Evolutionary conservation across 2,797 vertebrate species (phyloP), one percentile per base, ranked within the genome.

Genomic region (Euthynnus affinis): DNA sequence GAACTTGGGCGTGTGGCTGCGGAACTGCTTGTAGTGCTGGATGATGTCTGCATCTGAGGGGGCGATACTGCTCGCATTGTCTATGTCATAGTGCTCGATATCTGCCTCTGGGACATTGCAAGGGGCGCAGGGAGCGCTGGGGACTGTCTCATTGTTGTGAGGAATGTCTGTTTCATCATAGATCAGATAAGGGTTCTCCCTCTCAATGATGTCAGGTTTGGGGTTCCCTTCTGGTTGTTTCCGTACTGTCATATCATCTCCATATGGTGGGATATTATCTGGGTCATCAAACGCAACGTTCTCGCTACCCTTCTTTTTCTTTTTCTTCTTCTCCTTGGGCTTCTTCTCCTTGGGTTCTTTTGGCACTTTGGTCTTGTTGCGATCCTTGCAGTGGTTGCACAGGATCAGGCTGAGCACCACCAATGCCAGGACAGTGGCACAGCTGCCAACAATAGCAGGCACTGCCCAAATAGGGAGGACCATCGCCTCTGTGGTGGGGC

Each of bases 201-300:
- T 92, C 91, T 99, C 98, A 0, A 99, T 99, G 84, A 99, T 99
- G 48, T 99, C 98, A 0, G 98, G 98, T 56, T 99, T 99, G 0
- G 98, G 98, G 90, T 99, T 99, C 12, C 98, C 98, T 76, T 99
- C 98, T 0, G 98, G 98, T 88, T 99, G 98, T 80, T 99, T 99
- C 62, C 98, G 92, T 62, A 99, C 97, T 0, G 98, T 97, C 97
- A 99, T 96, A 88, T 99, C 97, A 5, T 99, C 98, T 0, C 97
- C 97, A 0, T 98, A 99, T 0, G 98, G 97, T 0, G 97, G 97
- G 74, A 98, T 98, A 86, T 98, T 97, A 88, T 99, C 98, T 0
- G 97, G 98, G 79, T 99, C 98, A 37, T 99, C 98, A 0, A 99
- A 99, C 0, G 98, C 98, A 32, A 98, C 97, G 0, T 99, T 99